Evolutionary conservation across 1,140 invertebrate species (phyloP).

Genomic region (Protaetia brevitarsis): DNA sequence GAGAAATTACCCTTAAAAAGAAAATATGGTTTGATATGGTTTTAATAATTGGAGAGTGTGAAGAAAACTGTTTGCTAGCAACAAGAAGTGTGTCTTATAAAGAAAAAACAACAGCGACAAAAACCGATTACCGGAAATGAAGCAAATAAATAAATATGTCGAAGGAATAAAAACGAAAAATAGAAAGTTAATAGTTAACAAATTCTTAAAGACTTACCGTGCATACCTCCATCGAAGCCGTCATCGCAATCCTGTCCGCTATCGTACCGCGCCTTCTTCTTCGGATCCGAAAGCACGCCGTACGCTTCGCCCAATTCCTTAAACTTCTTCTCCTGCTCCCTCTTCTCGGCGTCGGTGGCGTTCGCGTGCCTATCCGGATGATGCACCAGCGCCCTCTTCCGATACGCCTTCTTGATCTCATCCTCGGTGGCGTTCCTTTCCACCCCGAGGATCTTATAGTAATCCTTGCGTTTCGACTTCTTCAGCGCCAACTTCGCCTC

Average conservation of each 20-base stretch:
- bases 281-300: slow-evolving; percentile 88
- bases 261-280: slow-evolving; percentile 90
- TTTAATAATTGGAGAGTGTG: too few species aligned
- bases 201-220: slow-evolving; percentile 39
- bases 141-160: too few species aligned
- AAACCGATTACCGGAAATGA: too few species aligned
- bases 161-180: too few species aligned
- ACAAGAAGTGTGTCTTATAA: too few species aligned
- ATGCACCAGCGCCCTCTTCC: slow-evolving; percentile 83
- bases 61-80: too few species aligned
- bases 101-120: too few species aligned
- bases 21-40: too few species aligned
- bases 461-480: slow-evolving; percentile 94
- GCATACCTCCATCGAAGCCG: slow-evolving; percentile 51
- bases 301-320: slow-evolving; percentile 98
- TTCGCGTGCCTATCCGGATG: slow-evolving; percentile 90
- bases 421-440: slow-evolving; percentile 81
- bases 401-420: slow-evolving; percentile 95
- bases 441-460: slow-evolving; percentile 94
- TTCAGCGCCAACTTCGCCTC: slow-evolving; percentile 87
- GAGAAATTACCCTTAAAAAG: too few species aligned
- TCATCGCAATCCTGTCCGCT: slow-evolving; percentile 87
- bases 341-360: slow-evolving; percentile 77
- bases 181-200: too few species aligned
- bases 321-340: slow-evolving; percentile 92